Conservation (phyloP, 1,140 invertebrate species). For the Aphelenchoides avenae region DNA sequence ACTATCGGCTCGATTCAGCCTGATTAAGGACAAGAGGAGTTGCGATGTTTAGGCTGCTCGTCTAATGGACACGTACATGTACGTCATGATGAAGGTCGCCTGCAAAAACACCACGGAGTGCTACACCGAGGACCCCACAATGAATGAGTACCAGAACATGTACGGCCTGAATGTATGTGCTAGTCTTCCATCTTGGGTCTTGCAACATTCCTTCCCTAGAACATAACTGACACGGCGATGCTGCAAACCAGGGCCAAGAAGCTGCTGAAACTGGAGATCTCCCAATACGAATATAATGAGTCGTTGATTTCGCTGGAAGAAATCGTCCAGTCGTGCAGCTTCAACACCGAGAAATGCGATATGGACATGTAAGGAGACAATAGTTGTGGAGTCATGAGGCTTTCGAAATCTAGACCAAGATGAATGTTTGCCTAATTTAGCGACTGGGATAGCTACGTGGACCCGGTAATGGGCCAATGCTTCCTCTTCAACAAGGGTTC, state of each 20-base stretch:
- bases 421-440: slow-evolving; percentile 2
- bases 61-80: slow-evolving; percentile 32
- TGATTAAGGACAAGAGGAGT: not conserved
- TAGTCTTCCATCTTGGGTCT: not conserved
- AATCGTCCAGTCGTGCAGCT: too few species aligned
- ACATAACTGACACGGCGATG: slow-evolving; percentile 31
- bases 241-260: slow-evolving; percentile 27
- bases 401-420: not conserved
- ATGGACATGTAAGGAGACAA: slow-evolving; percentile 16
- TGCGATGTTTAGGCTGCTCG: slow-evolving; percentile 23
- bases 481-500: slow-evolving; percentile 28
- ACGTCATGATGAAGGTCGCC: slow-evolving; percentile 23
- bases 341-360: too few species aligned
- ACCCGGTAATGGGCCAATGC: slow-evolving; percentile 35
- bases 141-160: slow-evolving; percentile 21
- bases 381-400: too few species aligned
- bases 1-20: slow-evolving; percentile 12
- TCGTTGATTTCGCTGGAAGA: slow-evolving; percentile 14
- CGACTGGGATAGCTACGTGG: slow-evolving; percentile 24
- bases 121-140: slow-evolving; percentile 12
- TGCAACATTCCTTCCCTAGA: slow-evolving; percentile 11
- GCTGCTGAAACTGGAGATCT: slow-evolving; percentile 23
- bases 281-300: slow-evolving; percentile 13
- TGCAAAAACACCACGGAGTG: slow-evolving; percentile 18
- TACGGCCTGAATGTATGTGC: slow-evolving; percentile 20